Percentiles rank a stretch among this genome's conserved stretches.
Conservation (phyloP, 2,797 vertebrate genomes). For the Hoplostethus atlanticus region DNA sequence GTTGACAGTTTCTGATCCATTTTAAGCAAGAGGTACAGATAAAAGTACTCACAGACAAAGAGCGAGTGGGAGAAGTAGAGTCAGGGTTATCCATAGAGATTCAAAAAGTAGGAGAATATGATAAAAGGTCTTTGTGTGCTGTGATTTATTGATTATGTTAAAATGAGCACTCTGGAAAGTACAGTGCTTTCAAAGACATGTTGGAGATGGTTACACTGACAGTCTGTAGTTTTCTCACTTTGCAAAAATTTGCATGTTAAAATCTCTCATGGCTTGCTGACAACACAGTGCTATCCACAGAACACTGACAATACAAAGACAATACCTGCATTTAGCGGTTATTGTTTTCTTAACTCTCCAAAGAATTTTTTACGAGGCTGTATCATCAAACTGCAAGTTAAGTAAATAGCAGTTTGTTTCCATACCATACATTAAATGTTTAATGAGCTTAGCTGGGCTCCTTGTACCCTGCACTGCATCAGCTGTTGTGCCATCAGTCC, state of each 20-base stretch:
- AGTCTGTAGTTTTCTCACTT: conserved; percentile 46
- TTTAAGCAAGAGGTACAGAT: conserved; percentile 74
- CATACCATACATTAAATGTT: conserved; percentile 3
- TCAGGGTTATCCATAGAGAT: conserved; percentile 57
- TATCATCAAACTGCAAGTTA: conserved; percentile 41
- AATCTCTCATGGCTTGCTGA: conserved; percentile 39
- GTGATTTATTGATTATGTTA: conserved; percentile 78
- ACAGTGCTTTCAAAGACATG: conserved; percentile 33
- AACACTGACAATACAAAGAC: conserved; percentile 22
- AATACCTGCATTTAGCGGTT: conserved; percentile 22
- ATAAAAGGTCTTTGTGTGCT: conserved; percentile 32
- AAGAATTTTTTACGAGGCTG: conserved; percentile 14
- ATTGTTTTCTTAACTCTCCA: conserved; percentile 45
- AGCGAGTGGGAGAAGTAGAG: conserved; percentile 29
- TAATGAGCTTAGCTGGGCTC: conserved; percentile 4
- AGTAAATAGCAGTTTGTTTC: conserved; percentile 30
- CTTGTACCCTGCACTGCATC: neutral
- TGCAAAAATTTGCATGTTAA: conserved; percentile 26
- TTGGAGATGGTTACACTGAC: conserved; percentile 15
- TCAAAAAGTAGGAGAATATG: conserved; percentile 46
- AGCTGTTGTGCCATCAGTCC: conserved; percentile 6
- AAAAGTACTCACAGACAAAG: conserved; percentile 65
- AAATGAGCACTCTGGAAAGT: conserved; percentile 60
- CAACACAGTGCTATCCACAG: conserved; percentile 26
- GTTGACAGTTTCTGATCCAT: conserved; percentile 81